Evolutionary conservation across 2,113 vertebrate species (phyloP).

Genomic region (Hyla sarda): DNA sequence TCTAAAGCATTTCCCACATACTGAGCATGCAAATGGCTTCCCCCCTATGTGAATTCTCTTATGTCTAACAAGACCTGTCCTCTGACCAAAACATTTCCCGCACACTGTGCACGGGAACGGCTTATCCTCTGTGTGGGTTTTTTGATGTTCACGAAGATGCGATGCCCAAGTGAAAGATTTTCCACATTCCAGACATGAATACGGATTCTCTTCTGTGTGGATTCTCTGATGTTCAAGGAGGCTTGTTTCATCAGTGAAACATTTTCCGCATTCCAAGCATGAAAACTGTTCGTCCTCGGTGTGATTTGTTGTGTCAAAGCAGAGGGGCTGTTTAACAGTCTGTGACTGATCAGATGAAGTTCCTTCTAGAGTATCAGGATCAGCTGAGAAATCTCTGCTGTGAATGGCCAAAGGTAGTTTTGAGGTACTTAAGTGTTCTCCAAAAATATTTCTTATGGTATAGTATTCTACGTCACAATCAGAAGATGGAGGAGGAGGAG

Average conservation of each 20-base stretch:
- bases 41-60: neutral
- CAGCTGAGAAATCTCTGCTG: neutral
- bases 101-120: neutral
- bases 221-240: neutral
- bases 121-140: neutral
- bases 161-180: neutral
- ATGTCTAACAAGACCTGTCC: neutral
- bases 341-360: neutral
- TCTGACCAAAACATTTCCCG: neutral
- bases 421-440: neutral
- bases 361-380: neutral
- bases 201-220: neutral
- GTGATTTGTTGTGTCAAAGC: neutral
- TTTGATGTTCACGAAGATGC: neutral
- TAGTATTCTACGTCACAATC: neutral
- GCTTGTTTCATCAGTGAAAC: neutral
- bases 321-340: neutral
- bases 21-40: too few species aligned
- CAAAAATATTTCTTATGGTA: neutral
- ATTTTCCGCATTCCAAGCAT: neutral
- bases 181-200: neutral
- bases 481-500: neutral
- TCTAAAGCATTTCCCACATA: too few species aligned
- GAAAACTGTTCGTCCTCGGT: neutral
- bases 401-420: neutral